Base-by-base conservation (phyloP, 1,140 invertebrate species). In the Drosophila novamexicana region DNA sequence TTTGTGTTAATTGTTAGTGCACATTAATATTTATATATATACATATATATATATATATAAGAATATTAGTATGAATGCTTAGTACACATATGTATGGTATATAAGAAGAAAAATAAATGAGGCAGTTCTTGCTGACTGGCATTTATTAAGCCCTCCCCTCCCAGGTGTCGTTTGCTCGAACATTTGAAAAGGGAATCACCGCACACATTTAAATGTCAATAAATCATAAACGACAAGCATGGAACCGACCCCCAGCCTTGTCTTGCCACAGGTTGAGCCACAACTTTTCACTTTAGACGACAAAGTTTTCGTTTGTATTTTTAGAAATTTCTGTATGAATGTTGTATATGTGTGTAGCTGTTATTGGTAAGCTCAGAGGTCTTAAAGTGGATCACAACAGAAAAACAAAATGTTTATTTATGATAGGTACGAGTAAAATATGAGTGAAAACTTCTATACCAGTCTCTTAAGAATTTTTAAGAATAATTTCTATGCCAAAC, bases 201-300 rank as follows among this genome's bases (percentile, higher is more conserved):
- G 65, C 44, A 70, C 77, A 65, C 84, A 88, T 71, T 88, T 88
- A 89, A 88, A 88, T 77, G 70, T 68, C 84, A 83, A 88, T 88
- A 89, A 88, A 88, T 88, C 84, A 88, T 89, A 89, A 80, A 45
- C 53, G 40, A 50, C 69, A 50, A 42, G 22, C 22, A 29, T 29
- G 22, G 22, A 29, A 29, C 4, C 22, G 22, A 0, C 22, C 22
- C 22, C 22, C 22, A 29, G 2, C 22, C 22, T 5, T 42, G 18
- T 1, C 7, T 18, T 12, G 37, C 34, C 22, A 10, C 29, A 42
- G 39, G 29, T 49, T 36, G 10, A 45, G 50, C 9, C 7, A n/a
- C 18, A 70, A 56, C 42, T 64, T 66, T 73, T 54, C 34, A 34
- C 54, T 53, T 72, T 73, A 16, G 56, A 58, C 9, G 54, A 64